Percentiles rank a stretch among this genome's conserved stretches.
Conservation (phyloP, 2,888 invertebrate genomes). For the Scrobipalpa atriplicella region DNA sequence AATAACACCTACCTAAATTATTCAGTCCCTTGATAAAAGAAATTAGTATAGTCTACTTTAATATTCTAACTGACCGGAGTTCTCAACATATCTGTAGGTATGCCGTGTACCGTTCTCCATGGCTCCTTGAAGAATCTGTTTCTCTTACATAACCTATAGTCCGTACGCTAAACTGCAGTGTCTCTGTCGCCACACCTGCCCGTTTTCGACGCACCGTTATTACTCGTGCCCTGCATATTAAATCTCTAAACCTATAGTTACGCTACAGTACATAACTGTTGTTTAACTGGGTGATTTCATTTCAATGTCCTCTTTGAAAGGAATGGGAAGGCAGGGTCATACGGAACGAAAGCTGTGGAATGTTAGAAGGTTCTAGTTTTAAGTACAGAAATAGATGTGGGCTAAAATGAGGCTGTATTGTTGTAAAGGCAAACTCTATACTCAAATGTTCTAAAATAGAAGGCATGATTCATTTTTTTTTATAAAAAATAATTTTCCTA, state of each 20-base stretch:
- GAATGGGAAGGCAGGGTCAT: slow-evolving; percentile 9
- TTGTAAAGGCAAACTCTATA: not conserved
- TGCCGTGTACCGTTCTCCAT: not conserved
- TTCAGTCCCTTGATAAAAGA: too few species aligned
- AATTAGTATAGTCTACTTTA: too few species aligned
- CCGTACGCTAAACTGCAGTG: slow-evolving; percentile 35
- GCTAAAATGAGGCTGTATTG: too few species aligned
- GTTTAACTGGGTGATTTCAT: slow-evolving; percentile 34
- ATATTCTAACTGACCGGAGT: too few species aligned
- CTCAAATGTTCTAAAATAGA: too few species aligned
- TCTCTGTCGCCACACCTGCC: slow-evolving; percentile 36
- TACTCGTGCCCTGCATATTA: slow-evolving; percentile 50
- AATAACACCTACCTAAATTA: too few species aligned
- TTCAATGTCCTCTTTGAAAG: slow-evolving; percentile 7
- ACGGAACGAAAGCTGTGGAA: slow-evolving; percentile 21
- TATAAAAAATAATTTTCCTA: not conserved
- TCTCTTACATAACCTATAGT: slow-evolving; percentile 34
- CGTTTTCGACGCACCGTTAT: slow-evolving; percentile 52
- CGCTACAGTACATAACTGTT: slow-evolving; percentile 47
- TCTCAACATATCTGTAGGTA: too few species aligned
- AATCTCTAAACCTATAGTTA: slow-evolving; percentile 39
- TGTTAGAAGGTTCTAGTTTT: not conserved
- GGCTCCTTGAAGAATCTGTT: not conserved
- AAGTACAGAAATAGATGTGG: slow-evolving; percentile 1
- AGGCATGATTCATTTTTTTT: too few species aligned